phyloP scores from a whole-genome alignment of 1,140 invertebrate species.

The Cephus cinctus region DNA sequence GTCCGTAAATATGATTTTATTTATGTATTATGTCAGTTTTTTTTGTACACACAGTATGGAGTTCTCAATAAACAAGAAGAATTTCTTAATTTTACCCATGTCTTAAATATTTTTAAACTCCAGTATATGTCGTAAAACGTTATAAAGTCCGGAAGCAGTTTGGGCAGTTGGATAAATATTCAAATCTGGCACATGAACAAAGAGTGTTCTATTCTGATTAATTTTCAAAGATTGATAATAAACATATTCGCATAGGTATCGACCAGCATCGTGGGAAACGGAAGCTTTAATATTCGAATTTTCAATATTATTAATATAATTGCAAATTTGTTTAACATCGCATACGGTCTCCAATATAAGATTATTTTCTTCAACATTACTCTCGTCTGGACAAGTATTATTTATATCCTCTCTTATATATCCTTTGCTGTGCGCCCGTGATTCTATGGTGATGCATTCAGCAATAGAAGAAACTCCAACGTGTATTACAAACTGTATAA shows the following conservation, averaged over 20 bases:
- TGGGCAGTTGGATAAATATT: constrained; percentile 55
- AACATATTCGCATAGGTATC: constrained; percentile 70
- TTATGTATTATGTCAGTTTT: constrained; percentile 3
- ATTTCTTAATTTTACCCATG: constrained; percentile 11
- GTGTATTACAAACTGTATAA: constrained; percentile 63
- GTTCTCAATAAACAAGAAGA: background rate
- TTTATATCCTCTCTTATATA: constrained; percentile 57
- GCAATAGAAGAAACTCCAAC: constrained; percentile 63
- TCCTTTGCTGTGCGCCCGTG: constrained; percentile 57
- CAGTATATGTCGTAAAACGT: constrained; percentile 51
- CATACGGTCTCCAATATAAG: constrained; percentile 50
- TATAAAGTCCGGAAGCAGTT: constrained; percentile 58
- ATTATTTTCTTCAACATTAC: constrained; percentile 29
- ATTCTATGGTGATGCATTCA: constrained; percentile 60
- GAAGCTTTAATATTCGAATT: constrained; percentile 32
- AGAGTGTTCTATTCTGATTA: constrained; percentile 58
- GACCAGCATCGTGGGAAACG: constrained; percentile 55
- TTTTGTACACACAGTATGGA: background rate
- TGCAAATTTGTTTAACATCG: constrained; percentile 49
- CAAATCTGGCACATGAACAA: constrained; percentile 67
- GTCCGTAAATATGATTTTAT: background rate
- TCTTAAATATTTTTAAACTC: constrained; percentile 13
- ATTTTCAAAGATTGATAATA: constrained; percentile 65
- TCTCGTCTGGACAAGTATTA: constrained; percentile 48
- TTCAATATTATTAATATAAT: constrained; percentile 43